These are phyloP conservation scores for Macrochelys suwanniensis DNA, from an alignment of 2,797 vertebrate genomes.

Conservation along the genomic window DNA sequence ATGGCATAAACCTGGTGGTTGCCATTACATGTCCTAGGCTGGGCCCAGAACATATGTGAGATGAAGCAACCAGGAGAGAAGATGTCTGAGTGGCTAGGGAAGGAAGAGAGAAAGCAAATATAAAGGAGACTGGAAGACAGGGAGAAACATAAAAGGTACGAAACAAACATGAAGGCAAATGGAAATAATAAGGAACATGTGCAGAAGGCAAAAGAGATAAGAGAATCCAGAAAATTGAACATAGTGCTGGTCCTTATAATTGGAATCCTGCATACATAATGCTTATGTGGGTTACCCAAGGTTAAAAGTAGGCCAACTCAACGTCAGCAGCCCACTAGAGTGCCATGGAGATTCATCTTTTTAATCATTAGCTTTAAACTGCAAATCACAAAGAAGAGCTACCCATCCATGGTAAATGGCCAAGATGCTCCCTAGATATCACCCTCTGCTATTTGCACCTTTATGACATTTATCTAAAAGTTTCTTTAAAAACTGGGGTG, in stretches of 20 bases:
- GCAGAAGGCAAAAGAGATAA: not conserved
- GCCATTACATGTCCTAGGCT: not conserved
- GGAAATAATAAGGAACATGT: fast-evolving
- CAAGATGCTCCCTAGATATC: not conserved
- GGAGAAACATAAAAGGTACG: not conserved
- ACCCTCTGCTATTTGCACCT: not conserved
- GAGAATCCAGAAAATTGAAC: not conserved
- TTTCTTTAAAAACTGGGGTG: not conserved
- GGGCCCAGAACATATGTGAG: not conserved
- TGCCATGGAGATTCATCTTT: not conserved
- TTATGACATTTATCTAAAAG: not conserved
- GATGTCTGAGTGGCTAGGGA: not conserved
- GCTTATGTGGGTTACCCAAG: not conserved
- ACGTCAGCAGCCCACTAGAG: not conserved
- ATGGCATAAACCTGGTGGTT: not conserved
- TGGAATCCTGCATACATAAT: not conserved
- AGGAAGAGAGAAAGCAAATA: not conserved
- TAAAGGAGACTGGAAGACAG: not conserved
- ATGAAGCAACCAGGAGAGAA: not conserved
- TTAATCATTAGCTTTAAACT: not conserved
- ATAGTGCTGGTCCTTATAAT: not conserved
- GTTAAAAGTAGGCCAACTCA: not conserved
- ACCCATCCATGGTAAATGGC: not conserved
- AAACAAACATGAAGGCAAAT: fast-evolving
- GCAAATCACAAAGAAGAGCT: not conserved